Conservation (phyloP, 2,888 invertebrate species). For the Xestia rhomboidea region DNA sequence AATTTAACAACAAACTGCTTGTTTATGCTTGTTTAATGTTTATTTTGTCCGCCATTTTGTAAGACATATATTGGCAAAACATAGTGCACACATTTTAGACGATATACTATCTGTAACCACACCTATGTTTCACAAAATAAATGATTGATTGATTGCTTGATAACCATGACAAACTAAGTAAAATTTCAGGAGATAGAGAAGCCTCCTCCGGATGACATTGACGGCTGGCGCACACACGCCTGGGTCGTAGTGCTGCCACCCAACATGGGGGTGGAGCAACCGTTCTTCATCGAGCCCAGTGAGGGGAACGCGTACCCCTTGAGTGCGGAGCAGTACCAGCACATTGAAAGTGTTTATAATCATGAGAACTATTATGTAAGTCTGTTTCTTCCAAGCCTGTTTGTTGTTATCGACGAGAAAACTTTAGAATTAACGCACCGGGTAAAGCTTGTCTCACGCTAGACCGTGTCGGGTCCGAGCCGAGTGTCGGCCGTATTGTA, state of each 20-base stretch:
- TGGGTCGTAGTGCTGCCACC: constrained; percentile 94
- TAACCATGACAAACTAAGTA: background rate
- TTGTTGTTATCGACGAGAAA: background rate
- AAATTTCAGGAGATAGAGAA: constrained; percentile 91
- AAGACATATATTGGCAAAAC: too few relatives aligned
- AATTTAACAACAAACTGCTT: too few relatives aligned
- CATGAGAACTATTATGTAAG: constrained; percentile 95
- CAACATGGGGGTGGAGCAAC: constrained; percentile 90
- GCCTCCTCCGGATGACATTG: constrained; percentile 92
- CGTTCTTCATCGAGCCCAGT: constrained; percentile 96
- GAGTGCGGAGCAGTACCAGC: constrained; percentile 91
- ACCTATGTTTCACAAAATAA: too few relatives aligned
- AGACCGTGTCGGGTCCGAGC: too few relatives aligned
- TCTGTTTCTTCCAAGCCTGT: constrained; percentile 4
- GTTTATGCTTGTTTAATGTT: too few relatives aligned
- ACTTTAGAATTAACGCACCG: background rate
- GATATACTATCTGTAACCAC: too few relatives aligned
- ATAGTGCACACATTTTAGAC: too few relatives aligned
- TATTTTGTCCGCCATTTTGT: too few relatives aligned
- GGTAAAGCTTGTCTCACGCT: too few relatives aligned
- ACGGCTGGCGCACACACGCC: constrained; percentile 94
- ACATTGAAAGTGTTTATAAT: constrained; percentile 96
- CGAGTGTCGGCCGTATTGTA: too few relatives aligned
- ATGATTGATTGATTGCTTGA: too few relatives aligned
- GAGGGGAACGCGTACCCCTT: constrained; percentile 93